These are phyloP conservation scores for human DNA, from an alignment of 2,113 vertebrate genomes.

Conservation along the genomic window DNA sequence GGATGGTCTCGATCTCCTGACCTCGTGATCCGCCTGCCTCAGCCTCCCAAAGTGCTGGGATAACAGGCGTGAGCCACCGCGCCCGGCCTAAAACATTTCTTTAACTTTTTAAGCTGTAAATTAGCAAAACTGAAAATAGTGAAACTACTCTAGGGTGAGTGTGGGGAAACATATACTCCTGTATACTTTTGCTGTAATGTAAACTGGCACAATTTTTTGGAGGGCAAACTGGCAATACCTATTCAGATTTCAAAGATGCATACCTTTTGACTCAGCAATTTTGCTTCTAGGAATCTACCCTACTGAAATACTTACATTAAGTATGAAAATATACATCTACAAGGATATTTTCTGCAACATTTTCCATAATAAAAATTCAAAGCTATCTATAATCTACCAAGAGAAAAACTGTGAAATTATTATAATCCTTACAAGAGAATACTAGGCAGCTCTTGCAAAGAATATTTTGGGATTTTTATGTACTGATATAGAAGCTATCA, in stretches of 20 bases:
- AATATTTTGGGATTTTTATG: slow-evolving; percentile 5
- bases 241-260: slow-evolving; percentile 12
- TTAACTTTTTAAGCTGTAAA: neutral
- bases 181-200: neutral
- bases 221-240: neutral
- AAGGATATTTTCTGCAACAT: slow-evolving; percentile 28
- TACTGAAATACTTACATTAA: neutral
- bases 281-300: neutral
- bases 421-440: neutral
- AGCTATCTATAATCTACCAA: neutral
- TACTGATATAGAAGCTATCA: neutral
- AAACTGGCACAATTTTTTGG: neutral
- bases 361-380: slow-evolving; percentile 18
- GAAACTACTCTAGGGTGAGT: neutral
- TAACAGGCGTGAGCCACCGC: too few species aligned
- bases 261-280: neutral
- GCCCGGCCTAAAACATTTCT: neutral
- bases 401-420: neutral
- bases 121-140: slow-evolving; percentile 6
- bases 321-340: neutral
- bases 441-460: neutral
- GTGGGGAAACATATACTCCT: neutral
- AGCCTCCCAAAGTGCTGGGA: too few species aligned
- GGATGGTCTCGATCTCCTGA: too few species aligned
- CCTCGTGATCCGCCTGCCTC: too few species aligned